Conservation (phyloP, 2,888 invertebrate species). For the Thecophora atra region DNA sequence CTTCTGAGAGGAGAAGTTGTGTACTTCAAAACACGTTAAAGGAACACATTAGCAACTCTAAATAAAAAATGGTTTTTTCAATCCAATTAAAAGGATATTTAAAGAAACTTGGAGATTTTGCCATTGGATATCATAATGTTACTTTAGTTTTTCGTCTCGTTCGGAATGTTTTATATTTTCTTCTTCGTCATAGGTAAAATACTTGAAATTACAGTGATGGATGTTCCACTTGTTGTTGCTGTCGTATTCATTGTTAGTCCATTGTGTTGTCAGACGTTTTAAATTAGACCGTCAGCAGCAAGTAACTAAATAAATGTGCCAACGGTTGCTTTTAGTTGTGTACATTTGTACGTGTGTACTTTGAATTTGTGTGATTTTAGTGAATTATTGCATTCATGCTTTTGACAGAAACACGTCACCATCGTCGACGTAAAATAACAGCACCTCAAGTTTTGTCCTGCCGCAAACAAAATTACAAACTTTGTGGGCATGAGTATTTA, state of each 20-base stretch:
- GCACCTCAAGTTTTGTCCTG: neutral
- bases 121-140: no score
- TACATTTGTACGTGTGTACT: neutral
- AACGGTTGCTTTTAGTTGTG: neutral
- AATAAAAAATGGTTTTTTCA: no score
- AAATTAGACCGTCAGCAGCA: neutral
- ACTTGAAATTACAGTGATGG: no score
- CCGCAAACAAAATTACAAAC: no score
- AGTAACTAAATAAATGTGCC: neutral
- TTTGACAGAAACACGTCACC: neutral
- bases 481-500: neutral
- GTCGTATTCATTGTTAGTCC: neutral
- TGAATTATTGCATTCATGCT: conserved; percentile 8
- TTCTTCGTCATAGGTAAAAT: no score
- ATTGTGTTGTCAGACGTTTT: conserved; percentile 6
- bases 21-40: no score
- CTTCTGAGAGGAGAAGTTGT: no score
- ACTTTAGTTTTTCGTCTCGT: no score
- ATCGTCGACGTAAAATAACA: neutral
- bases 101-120: no score
- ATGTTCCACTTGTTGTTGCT: neutral
- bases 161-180: no score
- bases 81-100: no score
- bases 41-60: no score
- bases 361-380: neutral